Evolutionary conservation across 2,888 invertebrate species (phyloP).

Genomic region (Apotomis capreana): DNA sequence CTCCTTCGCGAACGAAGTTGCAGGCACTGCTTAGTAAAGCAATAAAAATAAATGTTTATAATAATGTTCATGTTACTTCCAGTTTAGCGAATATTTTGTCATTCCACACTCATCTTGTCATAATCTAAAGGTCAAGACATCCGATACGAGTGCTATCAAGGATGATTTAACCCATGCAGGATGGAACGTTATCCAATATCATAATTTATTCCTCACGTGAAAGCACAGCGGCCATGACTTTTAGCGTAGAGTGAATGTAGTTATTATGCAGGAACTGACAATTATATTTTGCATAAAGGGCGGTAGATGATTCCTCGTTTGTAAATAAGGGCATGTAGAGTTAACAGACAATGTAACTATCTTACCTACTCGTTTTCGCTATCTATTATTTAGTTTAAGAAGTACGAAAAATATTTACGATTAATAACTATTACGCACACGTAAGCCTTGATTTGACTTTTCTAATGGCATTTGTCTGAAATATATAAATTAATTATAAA

Average conservation of each 20-base stretch:
- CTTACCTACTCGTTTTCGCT: neutral
- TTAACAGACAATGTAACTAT: neutral
- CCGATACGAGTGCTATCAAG: slow-evolving; percentile 9
- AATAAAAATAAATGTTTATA: no score
- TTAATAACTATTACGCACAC: no score
- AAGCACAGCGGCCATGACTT: slow-evolving; percentile 30
- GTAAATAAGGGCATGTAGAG: neutral
- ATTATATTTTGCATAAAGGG: neutral
- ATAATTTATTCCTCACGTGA: neutral
- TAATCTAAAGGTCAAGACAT: slow-evolving; percentile 19
- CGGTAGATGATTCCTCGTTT: neutral
- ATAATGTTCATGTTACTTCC: neutral
- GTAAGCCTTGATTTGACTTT: no score
- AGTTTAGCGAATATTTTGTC: neutral
- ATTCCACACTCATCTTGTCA: neutral
- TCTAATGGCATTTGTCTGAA: no score
- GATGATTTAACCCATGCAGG: neutral
- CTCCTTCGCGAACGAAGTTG: no score
- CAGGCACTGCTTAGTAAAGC: no score
- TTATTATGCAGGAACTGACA: slow-evolving; percentile 4
- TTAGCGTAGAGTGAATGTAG: slow-evolving; percentile 22
- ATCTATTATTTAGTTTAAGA: no score
- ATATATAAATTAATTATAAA: no score
- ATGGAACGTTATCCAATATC: slow-evolving; percentile 12
- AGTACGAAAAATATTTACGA: no score